Conservation (phyloP, 2,888 invertebrate species). For the Agonopterix alstromeriana region DNA sequence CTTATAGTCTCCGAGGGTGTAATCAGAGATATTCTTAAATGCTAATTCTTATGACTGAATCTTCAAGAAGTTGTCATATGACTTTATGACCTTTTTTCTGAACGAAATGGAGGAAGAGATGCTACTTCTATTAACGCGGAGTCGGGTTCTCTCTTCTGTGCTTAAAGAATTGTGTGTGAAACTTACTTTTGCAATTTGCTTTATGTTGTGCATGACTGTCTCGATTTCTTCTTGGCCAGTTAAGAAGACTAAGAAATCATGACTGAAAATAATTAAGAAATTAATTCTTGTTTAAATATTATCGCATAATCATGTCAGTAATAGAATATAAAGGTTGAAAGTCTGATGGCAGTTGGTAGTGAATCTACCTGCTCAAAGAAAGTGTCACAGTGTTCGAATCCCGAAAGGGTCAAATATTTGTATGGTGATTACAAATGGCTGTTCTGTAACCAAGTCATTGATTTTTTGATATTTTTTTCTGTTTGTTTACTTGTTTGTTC, state of each 20-base stretch:
- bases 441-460: background rate
- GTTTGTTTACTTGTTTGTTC: too few species aligned
- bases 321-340: background rate
- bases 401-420: too few species aligned
- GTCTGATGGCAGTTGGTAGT: too few species aligned
- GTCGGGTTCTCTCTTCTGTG: too few species aligned
- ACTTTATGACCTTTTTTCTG: background rate
- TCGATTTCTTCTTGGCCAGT: constrained; percentile 99
- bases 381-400: too few species aligned
- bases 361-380: too few species aligned
- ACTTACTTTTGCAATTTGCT: constrained; percentile 81
- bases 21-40: too few species aligned
- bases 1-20: too few species aligned
- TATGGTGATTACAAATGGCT: background rate
- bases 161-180: background rate
- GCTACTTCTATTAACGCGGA: too few species aligned
- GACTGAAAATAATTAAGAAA: constrained; percentile 76
- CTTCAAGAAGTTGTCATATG: background rate
- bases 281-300: background rate
- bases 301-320: background rate
- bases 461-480: too few species aligned
- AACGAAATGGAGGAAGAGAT: background rate
- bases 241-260: constrained; percentile 94
- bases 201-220: constrained; percentile 84
- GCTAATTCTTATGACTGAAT: background rate